Base-by-base conservation (phyloP, 2,797 vertebrate genomes). In the Chelidonichthys spinosus region DNA sequence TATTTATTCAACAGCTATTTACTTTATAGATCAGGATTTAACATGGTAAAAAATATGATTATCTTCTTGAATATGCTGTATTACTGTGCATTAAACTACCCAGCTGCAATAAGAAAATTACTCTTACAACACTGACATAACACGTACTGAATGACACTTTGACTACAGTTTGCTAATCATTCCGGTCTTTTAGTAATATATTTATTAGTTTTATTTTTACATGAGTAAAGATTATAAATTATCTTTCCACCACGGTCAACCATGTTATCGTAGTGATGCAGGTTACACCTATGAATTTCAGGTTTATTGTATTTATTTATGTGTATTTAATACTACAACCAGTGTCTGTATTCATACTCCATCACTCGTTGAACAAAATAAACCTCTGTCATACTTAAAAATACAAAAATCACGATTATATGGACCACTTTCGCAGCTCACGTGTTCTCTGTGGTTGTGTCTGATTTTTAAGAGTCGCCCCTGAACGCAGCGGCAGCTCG, bases 401-500 rank as follows among this genome's bases (percentile, higher is more conserved):
- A 25, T 32, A 3, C 2, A 18, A 1, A 4, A 4, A 3, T 37
- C 7, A 2, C 3, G 3, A 40, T 11, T 17, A 13, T 17, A n/a
- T 4, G 8, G 15, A 25, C 37, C 39, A 2, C 33, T 53, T 14
- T 9, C 6, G 1, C 4, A 14, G 39, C 62, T 79, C 84, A 87
- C 82, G 87, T 89, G 86, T 77, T 7, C 5, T 3, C 11, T 0
- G 4, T 0, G 2, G 0, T 1, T 3, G 9, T 6, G 3, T 3
- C 2, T 6, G 5, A 8, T 18, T 17, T 86, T 36, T 63, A 1
- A 66, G 63, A 60, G 76, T 8, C 0, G 53, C 10, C 0, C 72
- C 0, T 85, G 81, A 92, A 92, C 32, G 87, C 85, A 39, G 37
- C 90, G 2, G 39, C 61, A 60, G 71, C 53, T 69, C 44, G 18